Evolutionary conservation across 2,797 vertebrate species (phyloP).

Genomic region (Falco naumanni): DNA sequence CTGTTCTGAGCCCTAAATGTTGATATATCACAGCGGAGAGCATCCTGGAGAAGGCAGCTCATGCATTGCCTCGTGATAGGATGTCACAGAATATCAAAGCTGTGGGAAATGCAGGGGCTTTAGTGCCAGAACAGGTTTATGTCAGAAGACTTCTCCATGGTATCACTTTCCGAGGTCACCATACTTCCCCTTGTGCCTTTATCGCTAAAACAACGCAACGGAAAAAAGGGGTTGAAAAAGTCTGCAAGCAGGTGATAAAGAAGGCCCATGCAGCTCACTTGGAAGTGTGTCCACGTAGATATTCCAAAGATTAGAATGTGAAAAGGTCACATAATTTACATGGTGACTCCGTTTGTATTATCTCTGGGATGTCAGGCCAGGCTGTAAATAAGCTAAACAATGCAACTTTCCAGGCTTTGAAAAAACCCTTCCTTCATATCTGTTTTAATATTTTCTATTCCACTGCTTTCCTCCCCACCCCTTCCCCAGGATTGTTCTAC

Average conservation of each 20-base stretch:
- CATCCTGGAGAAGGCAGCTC: neutral
- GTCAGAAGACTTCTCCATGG: neutral
- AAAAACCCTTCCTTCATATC: neutral
- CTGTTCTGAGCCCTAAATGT: neutral
- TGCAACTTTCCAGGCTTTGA: neutral
- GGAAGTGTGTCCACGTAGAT: neutral
- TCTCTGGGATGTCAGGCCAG: neutral
- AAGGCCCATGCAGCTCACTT: neutral
- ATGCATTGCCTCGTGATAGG: neutral
- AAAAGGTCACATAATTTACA: neutral
- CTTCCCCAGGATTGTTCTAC: constrained; percentile 3
- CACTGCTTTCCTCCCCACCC: neutral
- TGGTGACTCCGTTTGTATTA: neutral
- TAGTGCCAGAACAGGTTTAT: neutral
- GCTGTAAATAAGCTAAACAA: neutral
- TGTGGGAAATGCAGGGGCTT: neutral
- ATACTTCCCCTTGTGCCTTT: neutral
- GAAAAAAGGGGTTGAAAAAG: neutral
- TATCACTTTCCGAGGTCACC: neutral
- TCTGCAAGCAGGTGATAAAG: neutral
- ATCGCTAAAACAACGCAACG: neutral
- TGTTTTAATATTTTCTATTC: constrained; percentile 10
- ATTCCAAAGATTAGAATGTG: neutral
- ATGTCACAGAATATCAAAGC: neutral
- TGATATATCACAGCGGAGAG: neutral